Evolutionary conservation across 2,888 invertebrate species (phyloP), one percentile per base, ranked within the genome.

Genomic region (Acrobasis repandana): DNA sequence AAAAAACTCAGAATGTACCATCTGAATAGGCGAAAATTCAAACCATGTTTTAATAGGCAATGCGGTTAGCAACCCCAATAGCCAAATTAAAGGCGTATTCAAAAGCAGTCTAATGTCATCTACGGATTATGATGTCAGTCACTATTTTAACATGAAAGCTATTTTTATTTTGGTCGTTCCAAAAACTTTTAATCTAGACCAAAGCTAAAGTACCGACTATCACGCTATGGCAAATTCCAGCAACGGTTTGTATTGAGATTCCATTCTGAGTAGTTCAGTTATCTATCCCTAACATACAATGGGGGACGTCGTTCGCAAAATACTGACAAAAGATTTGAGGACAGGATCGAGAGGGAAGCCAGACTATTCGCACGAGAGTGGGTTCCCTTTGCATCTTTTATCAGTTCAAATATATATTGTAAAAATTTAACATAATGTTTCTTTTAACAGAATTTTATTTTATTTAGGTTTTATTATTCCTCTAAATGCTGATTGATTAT

Each of bases 291-390:
- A 58, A 57, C 69, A 61, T 61, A 82, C 80, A 82, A 83, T 80
- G 71, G 79, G 56, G 68, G 65, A 71, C 70, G 72, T 67, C 70
- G 70, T 71, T 65, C 68, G 70, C 63, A 66, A 75, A 74, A 73
- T 75, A 78, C 76, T 74, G 76, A 80, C 80, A 83, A 82, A 77
- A 78, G 82, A 76, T 76, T 63, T 62, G 67, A 66, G 63, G 67
- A 78, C 70, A 73, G 75, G 74, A 79, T 79, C 76, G 75, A 75
- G 69, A 70, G 71, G 70, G 74, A 69, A 75, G 71, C 79, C 75
- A 74, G 72, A 79, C 77, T 80, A 77, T 75, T 68, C 73, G 69
- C 74, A 69, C 69, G 69, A 67, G 68, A 62, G 58, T 65, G 63
- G 63, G 61, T 34, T 71, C 69, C 61, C 74, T 71, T 74, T 71